Percentiles rank a stretch among this genome's conserved stretches.
These are phyloP conservation scores for Mus musculus DNA, from an alignment of 2,113 vertebrate genomes.

Conservation along the genomic window GRCm39 chr8:51670001-51670500, in stretches of 20 bases:
- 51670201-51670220: conserved; percentile 51
- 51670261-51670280: background rate
- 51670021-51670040: background rate
- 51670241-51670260: background rate
- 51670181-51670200: background rate
- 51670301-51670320: background rate
- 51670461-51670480: background rate
- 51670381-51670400: conserved; percentile 26
- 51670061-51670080: conserved; percentile 20
- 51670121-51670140: conserved; percentile 50
- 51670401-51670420: background rate
- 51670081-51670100: conserved; percentile 24
- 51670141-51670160: conserved; percentile 10
- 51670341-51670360: background rate
- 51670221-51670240: fast-evolving
- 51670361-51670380: conserved; percentile 17
- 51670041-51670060: background rate
- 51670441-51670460: background rate
- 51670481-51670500: background rate
- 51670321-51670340: conserved; percentile 19
- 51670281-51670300: background rate
- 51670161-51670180: conserved; percentile 14
- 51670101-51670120: conserved; percentile 1
- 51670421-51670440: conserved; percentile 35
- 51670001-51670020: background rate